A percentile compares a stretch with the other conserved stretches of the same genome.
Evolutionary conservation across 2,113 vertebrate species (phyloP).

Genomic region (Pangasianodon hypophthalmus): DNA sequence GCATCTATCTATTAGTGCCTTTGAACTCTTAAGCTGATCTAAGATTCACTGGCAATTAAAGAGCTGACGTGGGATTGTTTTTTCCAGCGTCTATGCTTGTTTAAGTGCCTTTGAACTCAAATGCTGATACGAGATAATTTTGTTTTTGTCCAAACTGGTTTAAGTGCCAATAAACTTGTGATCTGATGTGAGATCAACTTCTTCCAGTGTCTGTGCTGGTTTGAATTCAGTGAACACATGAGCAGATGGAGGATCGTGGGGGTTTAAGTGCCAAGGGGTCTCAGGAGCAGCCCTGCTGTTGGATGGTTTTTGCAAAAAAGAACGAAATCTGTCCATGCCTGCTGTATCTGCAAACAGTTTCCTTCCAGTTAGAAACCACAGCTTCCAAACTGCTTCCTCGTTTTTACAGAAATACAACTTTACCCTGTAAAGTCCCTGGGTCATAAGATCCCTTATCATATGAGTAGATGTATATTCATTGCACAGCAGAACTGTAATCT

Average conservation of each 20-base stretch:
- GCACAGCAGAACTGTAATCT: constrained; percentile 26
- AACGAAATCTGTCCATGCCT: neutral
- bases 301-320: neutral
- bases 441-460: constrained; percentile 20
- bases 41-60: neutral
- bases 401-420: neutral
- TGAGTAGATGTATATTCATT: neutral
- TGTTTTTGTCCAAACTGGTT: neutral
- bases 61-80: neutral
- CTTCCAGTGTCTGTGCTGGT: neutral
- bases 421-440: neutral
- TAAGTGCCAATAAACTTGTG: neutral
- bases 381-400: neutral
- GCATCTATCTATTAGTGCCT: neutral
- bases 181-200: neutral
- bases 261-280: neutral
- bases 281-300: neutral
- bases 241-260: neutral
- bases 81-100: neutral
- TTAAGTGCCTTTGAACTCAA: neutral
- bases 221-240: neutral
- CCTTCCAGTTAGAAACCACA: neutral
- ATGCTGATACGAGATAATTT: neutral
- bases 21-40: neutral
- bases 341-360: neutral